phyloP scores from a whole-genome alignment of 2,113 vertebrate genomes.

The Sapayoa aenigma region DNA sequence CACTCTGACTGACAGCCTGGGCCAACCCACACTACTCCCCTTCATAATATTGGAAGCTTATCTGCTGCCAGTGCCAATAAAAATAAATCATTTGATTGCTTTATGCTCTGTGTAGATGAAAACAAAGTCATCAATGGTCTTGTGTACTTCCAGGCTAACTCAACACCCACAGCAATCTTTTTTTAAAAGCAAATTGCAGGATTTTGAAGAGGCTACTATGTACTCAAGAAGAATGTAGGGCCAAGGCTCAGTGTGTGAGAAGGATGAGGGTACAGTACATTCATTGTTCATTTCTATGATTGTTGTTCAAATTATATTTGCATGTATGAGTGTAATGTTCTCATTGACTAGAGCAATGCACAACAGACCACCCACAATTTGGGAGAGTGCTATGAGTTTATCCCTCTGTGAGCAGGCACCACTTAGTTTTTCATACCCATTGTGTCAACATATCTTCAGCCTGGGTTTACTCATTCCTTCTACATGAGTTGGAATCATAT shows the following conservation, averaged over 20 bases:
- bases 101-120: conserved; percentile 7
- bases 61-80: conserved; percentile 39
- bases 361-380: conserved; percentile 43
- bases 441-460: not conserved
- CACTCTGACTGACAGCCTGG: not conserved
- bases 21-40: not conserved
- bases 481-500: not conserved
- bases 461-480: not conserved
- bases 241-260: not conserved
- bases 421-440: not conserved
- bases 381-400: not conserved
- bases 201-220: conserved; percentile 11
- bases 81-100: conserved; percentile 59
- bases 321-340: conserved; percentile 1
- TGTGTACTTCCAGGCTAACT: conserved; percentile 24
- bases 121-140: conserved; percentile 26
- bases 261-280: conserved; percentile 8
- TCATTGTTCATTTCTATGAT: conserved; percentile 39
- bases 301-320: conserved; percentile 25
- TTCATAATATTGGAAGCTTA: not conserved
- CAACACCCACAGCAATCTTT: not conserved
- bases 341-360: not conserved
- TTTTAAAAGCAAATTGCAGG: not conserved
- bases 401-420: not conserved
- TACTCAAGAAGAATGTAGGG: not conserved